phyloP scores from a whole-genome alignment of 2,888 invertebrate species.

The Pristionchus arcanus region DNA sequence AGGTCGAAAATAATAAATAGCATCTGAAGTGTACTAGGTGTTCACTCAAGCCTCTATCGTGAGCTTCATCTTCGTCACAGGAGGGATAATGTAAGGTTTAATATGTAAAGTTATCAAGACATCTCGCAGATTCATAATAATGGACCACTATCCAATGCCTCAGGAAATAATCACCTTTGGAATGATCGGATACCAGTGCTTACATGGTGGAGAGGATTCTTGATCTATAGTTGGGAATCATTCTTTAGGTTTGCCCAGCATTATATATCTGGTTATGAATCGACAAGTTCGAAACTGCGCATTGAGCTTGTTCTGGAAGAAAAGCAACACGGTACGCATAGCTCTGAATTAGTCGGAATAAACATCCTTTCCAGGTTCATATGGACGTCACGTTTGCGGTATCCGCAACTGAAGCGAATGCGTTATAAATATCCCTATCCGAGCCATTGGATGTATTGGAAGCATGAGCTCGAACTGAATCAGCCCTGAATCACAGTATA shows the following conservation, averaged over 20 bases:
- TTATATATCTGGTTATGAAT: background rate
- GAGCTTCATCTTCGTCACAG: background rate
- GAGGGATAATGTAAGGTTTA: background rate
- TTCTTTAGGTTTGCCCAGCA: background rate
- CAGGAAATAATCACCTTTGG: background rate
- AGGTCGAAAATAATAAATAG: background rate
- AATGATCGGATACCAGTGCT: background rate
- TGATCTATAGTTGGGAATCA: background rate
- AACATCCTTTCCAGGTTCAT: no score
- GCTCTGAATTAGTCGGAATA: no score
- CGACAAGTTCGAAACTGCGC: background rate
- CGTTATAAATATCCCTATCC: no score
- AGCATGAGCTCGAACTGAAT: no score
- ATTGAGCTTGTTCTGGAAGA: no score
- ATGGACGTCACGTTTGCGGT: no score
- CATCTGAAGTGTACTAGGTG: background rate
- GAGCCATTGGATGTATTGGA: no score
- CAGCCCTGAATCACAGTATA: no score
- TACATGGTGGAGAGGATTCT: background rate
- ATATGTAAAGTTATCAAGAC: background rate
- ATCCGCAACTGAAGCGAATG: no score
- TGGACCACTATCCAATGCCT: background rate
- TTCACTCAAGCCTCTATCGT: background rate
- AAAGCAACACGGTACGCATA: no score
- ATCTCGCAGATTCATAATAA: background rate